Evolutionary conservation across 2,113 vertebrate species (phyloP), one percentile per base, ranked within the genome.

Genomic region (Amphiprion percula): DNA sequence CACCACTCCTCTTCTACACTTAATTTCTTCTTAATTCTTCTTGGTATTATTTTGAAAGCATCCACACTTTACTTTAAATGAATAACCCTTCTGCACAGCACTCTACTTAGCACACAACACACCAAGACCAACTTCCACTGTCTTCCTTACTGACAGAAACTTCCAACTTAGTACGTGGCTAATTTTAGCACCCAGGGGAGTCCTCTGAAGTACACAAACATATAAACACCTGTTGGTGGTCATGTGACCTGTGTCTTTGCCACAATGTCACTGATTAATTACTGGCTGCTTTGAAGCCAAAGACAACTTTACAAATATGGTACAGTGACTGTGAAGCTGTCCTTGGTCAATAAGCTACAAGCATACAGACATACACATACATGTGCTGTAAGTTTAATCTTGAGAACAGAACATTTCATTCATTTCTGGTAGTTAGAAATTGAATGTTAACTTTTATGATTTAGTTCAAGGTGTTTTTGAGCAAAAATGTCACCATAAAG

Each of bases 131-230:
- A 12, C 41, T 44, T 44, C 41, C n/a, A 4, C 49, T 21, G 17
- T 52, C 67, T 58, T 33, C 65, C 72, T 74, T 44, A 61, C 23
- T 84, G 82, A 89, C 73, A 68, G 52, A 53, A 37, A 49, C 5
- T 24, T 85, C 60, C 54, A 80, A 85, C 69, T 92, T 91, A 88
- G 78, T 91, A 89, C 87, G 74, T 71, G 56, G 72, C 56, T 91
- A 91, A 92, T 83, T 92, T 93, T 92, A 89, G 90, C 83, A 60
- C 59, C 53, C 58, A 21, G 23, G 79, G 59, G 71, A 78, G 63
- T 77, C 44, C 59, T 67, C 64, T 67, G 15, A 75, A 72, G 65
- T 26, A 73, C 68, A 83, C 54, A 60, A 6, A 80, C 47, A 89
- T 61, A 85, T 58, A 85, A 74, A 88, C 88, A 87, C 86, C 82